These are phyloP conservation scores for Alcedo quadribrachys DNA, from an alignment of 2,797 vertebrate species.

Conservation along the genomic window DNA sequence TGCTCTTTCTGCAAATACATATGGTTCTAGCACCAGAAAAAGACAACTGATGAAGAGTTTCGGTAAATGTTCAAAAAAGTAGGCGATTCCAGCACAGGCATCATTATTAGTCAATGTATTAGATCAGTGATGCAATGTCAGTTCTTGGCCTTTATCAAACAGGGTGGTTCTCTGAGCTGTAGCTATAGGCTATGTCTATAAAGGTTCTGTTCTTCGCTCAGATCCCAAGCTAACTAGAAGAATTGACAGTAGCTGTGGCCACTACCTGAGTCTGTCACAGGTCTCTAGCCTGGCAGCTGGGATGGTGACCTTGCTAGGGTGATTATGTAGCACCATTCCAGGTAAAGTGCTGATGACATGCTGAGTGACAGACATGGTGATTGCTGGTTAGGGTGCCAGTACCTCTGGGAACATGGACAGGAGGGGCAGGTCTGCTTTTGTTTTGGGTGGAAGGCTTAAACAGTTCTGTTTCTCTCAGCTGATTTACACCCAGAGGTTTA, in stretches of 20 bases:
- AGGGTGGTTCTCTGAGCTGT: not conserved
- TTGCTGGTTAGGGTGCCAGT: not conserved
- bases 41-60: not conserved
- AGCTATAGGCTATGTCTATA: not conserved
- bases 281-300: not conserved
- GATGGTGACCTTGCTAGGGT: not conserved
- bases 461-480: not conserved
- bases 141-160: not conserved
- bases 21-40: not conserved
- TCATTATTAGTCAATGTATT: not conserved
- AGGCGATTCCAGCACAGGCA: not conserved
- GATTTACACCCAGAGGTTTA: not conserved
- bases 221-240: not conserved
- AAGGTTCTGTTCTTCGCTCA: not conserved
- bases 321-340: too few relatives aligned
- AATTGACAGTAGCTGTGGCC: not conserved
- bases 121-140: not conserved
- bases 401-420: not conserved
- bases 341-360: not conserved
- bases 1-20: not conserved
- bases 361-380: not conserved
- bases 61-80: not conserved
- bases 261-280: not conserved
- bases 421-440: not conserved
- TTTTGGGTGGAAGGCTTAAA: not conserved